Percentiles rank a stretch among this genome's conserved stretches.
phyloP scores from a whole-genome alignment of 2,888 invertebrate species.

The Baronia brevicornis region DNA sequence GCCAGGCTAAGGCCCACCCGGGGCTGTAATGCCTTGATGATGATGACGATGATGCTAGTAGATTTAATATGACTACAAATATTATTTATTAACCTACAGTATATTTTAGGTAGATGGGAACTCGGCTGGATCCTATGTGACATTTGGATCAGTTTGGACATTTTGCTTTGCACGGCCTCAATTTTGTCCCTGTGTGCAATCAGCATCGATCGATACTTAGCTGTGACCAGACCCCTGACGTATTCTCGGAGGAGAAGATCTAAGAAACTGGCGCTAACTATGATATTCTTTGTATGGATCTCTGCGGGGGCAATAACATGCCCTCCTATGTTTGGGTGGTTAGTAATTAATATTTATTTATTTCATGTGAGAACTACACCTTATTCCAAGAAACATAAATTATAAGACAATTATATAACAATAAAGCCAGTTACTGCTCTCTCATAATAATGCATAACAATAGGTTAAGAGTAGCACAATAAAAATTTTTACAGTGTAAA shows the following conservation, averaged over 20 bases:
- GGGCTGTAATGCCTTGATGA: too few relatives aligned
- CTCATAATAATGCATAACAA: background rate
- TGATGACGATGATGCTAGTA: too few relatives aligned
- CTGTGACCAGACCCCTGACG: constrained; percentile 93
- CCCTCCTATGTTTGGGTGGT: constrained; percentile 96
- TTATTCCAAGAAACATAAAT: too few relatives aligned
- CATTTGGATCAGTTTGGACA: constrained; percentile 95
- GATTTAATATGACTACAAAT: background rate
- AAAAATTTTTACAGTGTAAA: background rate
- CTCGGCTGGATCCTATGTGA: constrained; percentile 92
- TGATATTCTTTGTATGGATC: constrained; percentile 94
- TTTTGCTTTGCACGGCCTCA: constrained; percentile 94
- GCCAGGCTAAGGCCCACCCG: too few relatives aligned
- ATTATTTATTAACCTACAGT: constrained; percentile 2
- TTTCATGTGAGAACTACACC: background rate
- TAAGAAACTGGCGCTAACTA: constrained; percentile 86
- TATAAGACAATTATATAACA: too few relatives aligned
- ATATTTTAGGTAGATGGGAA: constrained; percentile 84
- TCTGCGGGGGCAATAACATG: constrained; percentile 93
- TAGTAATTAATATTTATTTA: constrained; percentile 35
- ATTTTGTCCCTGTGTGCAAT: constrained; percentile 95
- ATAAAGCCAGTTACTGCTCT: too few relatives aligned
- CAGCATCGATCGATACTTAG: constrained; percentile 92
- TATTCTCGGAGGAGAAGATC: constrained; percentile 93
- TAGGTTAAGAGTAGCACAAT: background rate